phyloP scores from a whole-genome alignment of 2,888 invertebrate genomes.

The Crioceris asparagi region DNA sequence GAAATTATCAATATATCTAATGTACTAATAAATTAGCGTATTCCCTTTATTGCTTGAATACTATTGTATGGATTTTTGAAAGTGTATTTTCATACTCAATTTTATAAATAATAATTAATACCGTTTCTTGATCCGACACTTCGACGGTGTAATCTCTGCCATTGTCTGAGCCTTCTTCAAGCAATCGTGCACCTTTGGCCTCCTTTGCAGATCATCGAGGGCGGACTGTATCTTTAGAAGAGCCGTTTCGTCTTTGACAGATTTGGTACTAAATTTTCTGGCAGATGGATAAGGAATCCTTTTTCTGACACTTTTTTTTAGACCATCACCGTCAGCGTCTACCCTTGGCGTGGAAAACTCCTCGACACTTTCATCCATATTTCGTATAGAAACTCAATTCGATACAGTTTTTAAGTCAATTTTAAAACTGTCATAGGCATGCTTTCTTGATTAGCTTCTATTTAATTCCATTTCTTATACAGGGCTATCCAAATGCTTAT shows the following conservation, averaged over 20 bases:
- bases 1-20: no score
- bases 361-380: slow-evolving; percentile 8
- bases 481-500: no score
- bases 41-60: no score
- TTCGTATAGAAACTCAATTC: slow-evolving; percentile 10
- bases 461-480: no score
- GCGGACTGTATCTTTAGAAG: slow-evolving; percentile 22
- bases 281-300: slow-evolving; percentile 27
- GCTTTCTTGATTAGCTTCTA: no score
- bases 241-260: slow-evolving; percentile 17
- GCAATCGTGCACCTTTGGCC: slow-evolving; percentile 7
- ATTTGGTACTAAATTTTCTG: slow-evolving; percentile 25
- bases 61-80: no score
- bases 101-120: no score
- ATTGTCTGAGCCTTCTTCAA: slow-evolving; percentile 22
- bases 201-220: slow-evolving; percentile 14
- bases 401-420: no score
- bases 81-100: no score
- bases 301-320: slow-evolving; percentile 1
- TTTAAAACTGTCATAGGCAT: no score
- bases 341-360: slow-evolving; percentile 13
- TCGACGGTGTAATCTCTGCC: slow-evolving; percentile 30
- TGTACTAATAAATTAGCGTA: no score
- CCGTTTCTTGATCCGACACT: slow-evolving; percentile 19
- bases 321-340: slow-evolving; percentile 23